Conservation (phyloP, 2,113 vertebrate genomes). For the Aldabrachelys gigantea region DNA sequence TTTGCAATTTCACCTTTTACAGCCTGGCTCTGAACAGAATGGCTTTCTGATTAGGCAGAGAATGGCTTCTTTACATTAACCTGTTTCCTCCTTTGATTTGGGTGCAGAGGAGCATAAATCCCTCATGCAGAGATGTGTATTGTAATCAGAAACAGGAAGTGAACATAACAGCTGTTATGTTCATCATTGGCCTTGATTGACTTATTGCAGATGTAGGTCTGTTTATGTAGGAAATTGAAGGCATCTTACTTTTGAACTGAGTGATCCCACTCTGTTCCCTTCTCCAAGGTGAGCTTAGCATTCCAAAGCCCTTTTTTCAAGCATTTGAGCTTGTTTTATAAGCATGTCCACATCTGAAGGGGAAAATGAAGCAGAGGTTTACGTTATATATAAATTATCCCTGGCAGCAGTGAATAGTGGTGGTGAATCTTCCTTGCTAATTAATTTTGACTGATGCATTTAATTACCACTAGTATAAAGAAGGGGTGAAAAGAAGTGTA, state of each 20-base stretch:
- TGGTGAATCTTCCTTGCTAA: not conserved
- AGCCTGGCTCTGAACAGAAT: not conserved
- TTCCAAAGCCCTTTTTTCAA: not conserved
- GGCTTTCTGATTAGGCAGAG: not conserved
- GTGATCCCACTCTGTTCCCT: not conserved
- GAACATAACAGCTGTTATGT: not conserved
- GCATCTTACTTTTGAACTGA: not conserved
- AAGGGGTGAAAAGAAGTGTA: not conserved
- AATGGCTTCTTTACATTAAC: not conserved
- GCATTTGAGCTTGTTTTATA: not conserved
- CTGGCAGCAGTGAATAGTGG: not conserved
- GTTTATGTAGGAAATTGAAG: not conserved
- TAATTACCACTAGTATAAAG: not conserved
- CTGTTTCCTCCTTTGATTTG: not conserved
- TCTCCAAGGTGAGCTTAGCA: not conserved
- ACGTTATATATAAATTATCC: not conserved
- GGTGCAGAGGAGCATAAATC: not conserved
- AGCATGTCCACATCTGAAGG: not conserved
- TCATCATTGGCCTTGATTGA: not conserved
- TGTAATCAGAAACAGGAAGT: not conserved
- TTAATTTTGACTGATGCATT: not conserved
- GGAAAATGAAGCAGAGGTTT: not conserved
- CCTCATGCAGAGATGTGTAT: not conserved
- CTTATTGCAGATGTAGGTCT: not conserved
- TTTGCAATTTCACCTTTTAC: not conserved